phyloP scores from a whole-genome alignment of 2,113 vertebrate genomes.

The Myanophis thanlyinensis region DNA sequence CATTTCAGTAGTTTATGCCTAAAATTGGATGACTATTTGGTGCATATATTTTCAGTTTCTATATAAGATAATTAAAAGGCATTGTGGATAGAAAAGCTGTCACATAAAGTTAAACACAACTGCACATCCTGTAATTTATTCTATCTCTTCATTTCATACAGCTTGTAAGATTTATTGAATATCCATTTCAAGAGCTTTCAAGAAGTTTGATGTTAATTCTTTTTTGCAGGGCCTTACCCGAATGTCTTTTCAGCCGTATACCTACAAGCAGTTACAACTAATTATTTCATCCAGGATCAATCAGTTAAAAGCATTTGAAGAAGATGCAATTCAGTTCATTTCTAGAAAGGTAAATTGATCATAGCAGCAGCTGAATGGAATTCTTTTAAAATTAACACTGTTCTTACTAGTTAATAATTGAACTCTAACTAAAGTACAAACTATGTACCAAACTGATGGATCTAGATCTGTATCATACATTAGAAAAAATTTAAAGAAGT shows the following conservation, averaged over 20 bases:
- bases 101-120: not conserved
- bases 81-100: conserved; percentile 3
- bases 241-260: conserved; percentile 98
- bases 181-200: not conserved
- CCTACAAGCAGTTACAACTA: conserved; percentile 90
- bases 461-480: not conserved
- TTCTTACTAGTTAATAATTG: not conserved
- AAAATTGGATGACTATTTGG: not conserved
- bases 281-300: conserved; percentile 87
- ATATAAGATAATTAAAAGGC: not conserved
- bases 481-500: not conserved
- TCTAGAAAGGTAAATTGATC: conserved; percentile 86
- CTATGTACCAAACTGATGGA: not conserved
- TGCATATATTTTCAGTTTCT: not conserved
- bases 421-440: not conserved
- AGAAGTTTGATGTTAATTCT: not conserved
- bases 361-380: not conserved
- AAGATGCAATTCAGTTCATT: conserved; percentile 91
- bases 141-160: not conserved
- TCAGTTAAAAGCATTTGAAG: conserved; percentile 86
- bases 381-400: not conserved
- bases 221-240: conserved; percentile 86
- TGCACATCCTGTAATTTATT: not conserved
- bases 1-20: not conserved
- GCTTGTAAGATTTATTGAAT: not conserved